Base-by-base conservation (phyloP, 1,140 invertebrate species). In the Micrasema longulum region DNA sequence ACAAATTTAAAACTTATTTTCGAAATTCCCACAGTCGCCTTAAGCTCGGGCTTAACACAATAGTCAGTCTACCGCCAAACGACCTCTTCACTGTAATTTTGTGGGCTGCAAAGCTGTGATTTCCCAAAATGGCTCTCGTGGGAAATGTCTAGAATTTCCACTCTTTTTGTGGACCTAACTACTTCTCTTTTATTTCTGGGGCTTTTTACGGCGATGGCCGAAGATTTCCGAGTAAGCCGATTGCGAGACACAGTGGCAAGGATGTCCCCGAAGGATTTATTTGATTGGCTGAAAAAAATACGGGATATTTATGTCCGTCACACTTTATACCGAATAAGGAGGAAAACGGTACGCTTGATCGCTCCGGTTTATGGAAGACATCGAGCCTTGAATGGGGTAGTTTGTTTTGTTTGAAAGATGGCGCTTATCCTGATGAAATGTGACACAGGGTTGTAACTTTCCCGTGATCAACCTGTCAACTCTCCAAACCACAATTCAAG, bases 31-130 rank as follows among this genome's bases (percentile, higher is more conserved):
- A 14, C 18, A 64, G 60, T 64, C 41, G 43, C 45, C 64, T 60
- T 66, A 66, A 52, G 62, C 62, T 57, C 53, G 55, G 72, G 72
- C 72, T 74, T 70, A 74, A 55, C 68, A 52, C 68, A 50, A 70
- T 74, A 65, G 68, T 67, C 62, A 57, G 63, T 38, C 67, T 60
- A 62, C 47, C 14, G 45, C 43, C 63, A 57, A 74, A 74, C 69
- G 73, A 68, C 69, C 69, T 74, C 57, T 74, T 68, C 68, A 53
- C 73, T 71, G 69, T 74, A 74, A 74, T 74, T 74, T 71, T 68
- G 73, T 74, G 69, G 69, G 73, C 73, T 74, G 73, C 73, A 71
- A 74, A 74, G 73, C 69, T 74, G 73, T 70, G 73, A 74, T 74
- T 74, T 74, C 64, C 63, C 69, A 71, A 71, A 74, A 74, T 70